Conservation (phyloP, 2,888 invertebrate species). For the Leptothorax acervorum region DNA sequence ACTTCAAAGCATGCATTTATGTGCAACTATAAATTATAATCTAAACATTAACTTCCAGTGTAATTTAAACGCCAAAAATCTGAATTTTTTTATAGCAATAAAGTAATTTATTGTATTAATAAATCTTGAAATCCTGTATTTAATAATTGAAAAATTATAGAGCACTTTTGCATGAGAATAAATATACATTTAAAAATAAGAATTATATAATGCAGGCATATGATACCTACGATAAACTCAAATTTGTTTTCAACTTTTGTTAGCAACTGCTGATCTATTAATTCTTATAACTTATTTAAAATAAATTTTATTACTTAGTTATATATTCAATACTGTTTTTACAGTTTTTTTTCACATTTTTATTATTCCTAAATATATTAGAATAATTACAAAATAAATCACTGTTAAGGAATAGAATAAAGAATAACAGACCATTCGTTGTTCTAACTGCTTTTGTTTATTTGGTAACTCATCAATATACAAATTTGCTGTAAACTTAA, state of each 20-base stretch:
- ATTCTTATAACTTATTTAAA: not conserved
- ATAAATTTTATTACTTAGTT: not conserved
- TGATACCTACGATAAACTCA: not conserved
- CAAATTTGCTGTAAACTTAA: conserved; percentile 71
- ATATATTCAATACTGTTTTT: not conserved
- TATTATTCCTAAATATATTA: not conserved
- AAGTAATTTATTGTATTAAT: not conserved
- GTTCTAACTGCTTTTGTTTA: conserved; percentile 83
- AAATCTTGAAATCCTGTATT: not conserved
- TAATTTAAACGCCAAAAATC: not conserved
- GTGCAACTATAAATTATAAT: not conserved
- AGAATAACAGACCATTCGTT: conserved; percentile 53
- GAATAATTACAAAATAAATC: not conserved
- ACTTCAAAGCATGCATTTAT: not conserved
- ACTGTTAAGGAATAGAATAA: not conserved
- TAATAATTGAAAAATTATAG: not conserved
- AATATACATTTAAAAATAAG: not conserved
- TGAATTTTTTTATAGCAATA: not conserved
- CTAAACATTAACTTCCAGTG: not conserved
- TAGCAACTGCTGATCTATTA: not conserved
- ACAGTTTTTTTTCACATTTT: not conserved
- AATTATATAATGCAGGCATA: not conserved
- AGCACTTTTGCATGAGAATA: not conserved
- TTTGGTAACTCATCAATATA: conserved; percentile 84
- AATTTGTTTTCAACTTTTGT: not conserved